phyloP scores from a whole-genome alignment of 2,797 vertebrate species.

The Tympanoctomys barrerae region DNA sequence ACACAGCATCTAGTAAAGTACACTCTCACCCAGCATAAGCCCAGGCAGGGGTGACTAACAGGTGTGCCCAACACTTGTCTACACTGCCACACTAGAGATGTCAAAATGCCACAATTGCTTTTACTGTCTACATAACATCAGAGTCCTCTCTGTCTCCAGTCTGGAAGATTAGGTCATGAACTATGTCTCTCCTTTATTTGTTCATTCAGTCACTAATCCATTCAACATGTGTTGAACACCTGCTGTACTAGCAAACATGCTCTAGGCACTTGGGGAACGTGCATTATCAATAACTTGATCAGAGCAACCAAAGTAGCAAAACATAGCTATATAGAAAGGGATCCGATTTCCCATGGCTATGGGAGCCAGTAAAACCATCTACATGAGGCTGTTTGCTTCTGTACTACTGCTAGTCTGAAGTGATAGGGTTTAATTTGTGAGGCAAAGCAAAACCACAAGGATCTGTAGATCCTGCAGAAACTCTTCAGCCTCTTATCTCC shows the following conservation, averaged over 20 bases:
- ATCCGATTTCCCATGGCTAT: not conserved
- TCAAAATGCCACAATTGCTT: not conserved
- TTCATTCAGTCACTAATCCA: not conserved
- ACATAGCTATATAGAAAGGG: not conserved
- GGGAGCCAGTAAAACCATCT: not conserved
- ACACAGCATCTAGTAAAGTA: not conserved
- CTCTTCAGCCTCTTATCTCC: not conserved
- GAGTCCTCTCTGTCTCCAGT: not conserved
- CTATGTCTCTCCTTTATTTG: not conserved
- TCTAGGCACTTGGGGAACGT: not conserved
- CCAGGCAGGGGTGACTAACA: too few species aligned
- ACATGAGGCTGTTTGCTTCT: not conserved
- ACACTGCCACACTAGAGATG: not conserved
- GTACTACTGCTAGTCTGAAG: not conserved
- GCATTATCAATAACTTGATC: not conserved
- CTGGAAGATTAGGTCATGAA: not conserved
- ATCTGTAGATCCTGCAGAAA: not conserved
- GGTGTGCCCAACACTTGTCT: not conserved
- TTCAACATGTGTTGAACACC: not conserved
- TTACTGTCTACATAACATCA: not conserved
- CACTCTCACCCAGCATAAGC: not conserved
- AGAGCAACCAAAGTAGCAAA: not conserved
- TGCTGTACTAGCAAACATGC: not conserved
- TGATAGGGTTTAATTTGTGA: not conserved
- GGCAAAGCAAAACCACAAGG: not conserved